Percentiles rank a stretch among this genome's conserved stretches.
These are phyloP conservation scores for Takifugu ocellatus DNA, from an alignment of 2,797 vertebrate genomes.

Conservation along the genomic window DNA sequence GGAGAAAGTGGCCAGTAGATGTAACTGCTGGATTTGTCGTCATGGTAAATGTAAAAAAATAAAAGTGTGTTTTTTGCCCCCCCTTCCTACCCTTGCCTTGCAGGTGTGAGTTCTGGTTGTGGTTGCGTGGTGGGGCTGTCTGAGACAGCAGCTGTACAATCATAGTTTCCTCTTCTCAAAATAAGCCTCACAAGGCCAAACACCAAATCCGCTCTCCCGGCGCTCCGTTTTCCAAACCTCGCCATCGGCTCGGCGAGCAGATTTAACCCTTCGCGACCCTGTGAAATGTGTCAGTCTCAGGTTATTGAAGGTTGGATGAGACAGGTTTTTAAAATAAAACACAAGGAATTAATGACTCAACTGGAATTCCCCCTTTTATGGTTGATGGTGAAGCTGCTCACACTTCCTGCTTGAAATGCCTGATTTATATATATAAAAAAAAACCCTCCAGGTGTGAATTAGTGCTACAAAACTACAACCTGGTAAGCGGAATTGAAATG, in stretches of 20 bases:
- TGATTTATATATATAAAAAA: not conserved
- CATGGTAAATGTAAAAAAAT: too few relatives aligned
- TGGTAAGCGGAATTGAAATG: not conserved
- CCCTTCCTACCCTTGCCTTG: not conserved
- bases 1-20: slow-evolving; percentile 9
- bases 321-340: not conserved
- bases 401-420: slow-evolving; percentile 15
- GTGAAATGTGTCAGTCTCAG: not conserved
- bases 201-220: not conserved
- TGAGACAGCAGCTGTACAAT: slow-evolving; percentile 35
- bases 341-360: not conserved
- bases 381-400: not conserved
- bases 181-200: slow-evolving; percentile 14
- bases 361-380: not conserved
- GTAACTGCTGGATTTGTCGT: too few relatives aligned
- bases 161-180: slow-evolving; percentile 13
- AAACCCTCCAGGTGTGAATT: not conserved
- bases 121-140: slow-evolving; percentile 5
- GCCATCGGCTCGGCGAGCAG: not conserved
- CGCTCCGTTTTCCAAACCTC: not conserved
- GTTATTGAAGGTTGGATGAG: not conserved
- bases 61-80: too few relatives aligned
- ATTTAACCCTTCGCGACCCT: not conserved
- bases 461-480: not conserved
- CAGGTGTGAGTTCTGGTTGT: slow-evolving; percentile 35